Evolutionary conservation across 2,888 invertebrate genomes (phyloP), one percentile per base, ranked within the genome.

Genomic region (Torymus aiolomorphi): DNA sequence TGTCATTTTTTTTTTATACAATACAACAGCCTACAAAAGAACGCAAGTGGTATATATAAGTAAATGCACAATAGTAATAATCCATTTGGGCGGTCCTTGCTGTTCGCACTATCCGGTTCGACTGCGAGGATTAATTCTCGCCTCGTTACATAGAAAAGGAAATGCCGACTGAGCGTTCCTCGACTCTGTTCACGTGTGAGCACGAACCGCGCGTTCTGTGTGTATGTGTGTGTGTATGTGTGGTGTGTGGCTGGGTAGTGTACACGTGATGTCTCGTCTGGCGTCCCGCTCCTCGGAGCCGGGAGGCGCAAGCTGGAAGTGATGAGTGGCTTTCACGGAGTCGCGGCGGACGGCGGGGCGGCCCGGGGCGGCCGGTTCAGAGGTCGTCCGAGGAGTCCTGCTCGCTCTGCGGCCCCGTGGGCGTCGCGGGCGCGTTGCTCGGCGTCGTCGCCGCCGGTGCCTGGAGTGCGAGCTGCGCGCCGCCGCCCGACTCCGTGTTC

Each of bases 401-500:
- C 51, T 73, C 76, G 73, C 49, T 67, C 5, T 59, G 51, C 54
- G 70, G 51, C 20, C 73, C 11, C 24, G 73, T 57, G n/a, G 69
- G n/a, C 52, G 73, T 31, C 18, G 52, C 11, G n/a, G 54, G 12
- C 61, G 56, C 31, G 31, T 14, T 42, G 18, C 61, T 51, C 31
- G 56, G 56, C n/a, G 71, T n/a, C 65, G 91, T 91, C 82, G 91
- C 87, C 18, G 89, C 86, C 57, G 91, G 91, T 78, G 90, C 91
- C 83, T 91, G 91, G 91, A 85, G 91, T 86, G 92, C 92, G 76
- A 92, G 92, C 87, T 70, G 67, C 95, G 95, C 95, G 70, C 81
- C 95, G 70, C 81, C 52, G 87, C 94, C 93, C 86, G 96, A 95
- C 93, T 97, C 97, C 87, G 97, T 97, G 93, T 98, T 97, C 91